Conservation (phyloP, 2,113 vertebrate species). For the Callipepla californica region DNA sequence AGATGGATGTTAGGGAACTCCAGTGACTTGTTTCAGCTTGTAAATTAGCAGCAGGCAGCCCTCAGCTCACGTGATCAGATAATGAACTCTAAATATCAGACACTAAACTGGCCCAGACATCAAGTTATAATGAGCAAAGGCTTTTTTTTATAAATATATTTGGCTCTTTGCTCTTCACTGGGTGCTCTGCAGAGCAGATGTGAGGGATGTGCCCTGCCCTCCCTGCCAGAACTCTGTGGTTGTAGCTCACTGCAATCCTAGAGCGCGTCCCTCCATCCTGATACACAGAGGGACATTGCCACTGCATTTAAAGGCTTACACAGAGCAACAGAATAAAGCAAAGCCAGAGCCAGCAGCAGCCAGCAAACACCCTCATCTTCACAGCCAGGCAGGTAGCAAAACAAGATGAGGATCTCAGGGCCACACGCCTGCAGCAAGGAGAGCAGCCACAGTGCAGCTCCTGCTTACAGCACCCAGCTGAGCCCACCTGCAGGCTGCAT, state of each 20-base stretch:
- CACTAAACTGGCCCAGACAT: background rate
- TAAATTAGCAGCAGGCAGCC: background rate
- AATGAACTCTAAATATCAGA: background rate
- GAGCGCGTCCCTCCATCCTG: background rate
- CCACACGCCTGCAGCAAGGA: background rate
- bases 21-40: background rate
- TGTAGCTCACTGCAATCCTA: background rate
- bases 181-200: background rate
- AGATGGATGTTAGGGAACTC: background rate
- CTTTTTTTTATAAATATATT: no score
- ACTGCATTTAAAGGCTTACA: background rate
- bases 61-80: background rate
- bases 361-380: background rate
- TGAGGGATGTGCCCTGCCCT: background rate
- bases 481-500: background rate
- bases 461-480: background rate
- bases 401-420: background rate
- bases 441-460: background rate
- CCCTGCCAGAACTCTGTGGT: background rate
- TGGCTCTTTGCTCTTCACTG: rapidly evolving
- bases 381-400: background rate
- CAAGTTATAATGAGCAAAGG: background rate
- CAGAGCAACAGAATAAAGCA: background rate
- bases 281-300: background rate
- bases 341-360: background rate